Evolutionary conservation across 2,797 vertebrate genomes (phyloP).

Genomic region (Varecia variegata): DNA sequence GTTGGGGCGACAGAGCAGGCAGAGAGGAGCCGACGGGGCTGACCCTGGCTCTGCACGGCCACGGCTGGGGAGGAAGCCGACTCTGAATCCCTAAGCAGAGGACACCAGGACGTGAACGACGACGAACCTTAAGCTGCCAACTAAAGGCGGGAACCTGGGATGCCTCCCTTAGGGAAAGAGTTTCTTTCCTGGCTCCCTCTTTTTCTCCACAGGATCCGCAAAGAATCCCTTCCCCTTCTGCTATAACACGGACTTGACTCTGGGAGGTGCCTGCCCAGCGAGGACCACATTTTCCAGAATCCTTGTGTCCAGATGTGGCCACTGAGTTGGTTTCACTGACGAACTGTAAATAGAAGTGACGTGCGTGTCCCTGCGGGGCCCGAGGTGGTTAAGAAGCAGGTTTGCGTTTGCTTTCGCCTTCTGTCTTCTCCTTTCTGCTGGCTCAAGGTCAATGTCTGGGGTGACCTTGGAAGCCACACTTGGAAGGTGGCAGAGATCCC

Average conservation of each 20-base stretch:
- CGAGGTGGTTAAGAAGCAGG: neutral
- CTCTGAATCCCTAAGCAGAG: too few species aligned
- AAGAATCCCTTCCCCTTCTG: neutral
- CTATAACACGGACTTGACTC: accelerated
- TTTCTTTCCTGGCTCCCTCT: neutral
- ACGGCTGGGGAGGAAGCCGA: neutral
- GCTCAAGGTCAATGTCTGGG: neutral
- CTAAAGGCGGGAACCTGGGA: neutral
- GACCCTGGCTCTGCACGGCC: accelerated
- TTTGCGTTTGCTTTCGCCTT: neutral
- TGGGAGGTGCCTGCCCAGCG: neutral
- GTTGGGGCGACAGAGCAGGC: neutral
- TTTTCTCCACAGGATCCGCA: neutral
- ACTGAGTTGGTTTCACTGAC: neutral
- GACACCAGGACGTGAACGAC: accelerated
- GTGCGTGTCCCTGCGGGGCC: neutral
- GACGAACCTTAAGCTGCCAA: too few species aligned
- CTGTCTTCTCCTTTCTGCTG: neutral
- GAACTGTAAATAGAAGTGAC: neutral
- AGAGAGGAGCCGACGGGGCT: neutral
- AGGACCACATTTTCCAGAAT: neutral
- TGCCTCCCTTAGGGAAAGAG: accelerated
- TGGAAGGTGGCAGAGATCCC: neutral
- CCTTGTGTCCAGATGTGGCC: neutral
- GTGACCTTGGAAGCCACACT: neutral